These are phyloP conservation scores for Megalops atlanticus DNA, from an alignment of 2,113 vertebrate genomes.

Conservation along the genomic window DNA sequence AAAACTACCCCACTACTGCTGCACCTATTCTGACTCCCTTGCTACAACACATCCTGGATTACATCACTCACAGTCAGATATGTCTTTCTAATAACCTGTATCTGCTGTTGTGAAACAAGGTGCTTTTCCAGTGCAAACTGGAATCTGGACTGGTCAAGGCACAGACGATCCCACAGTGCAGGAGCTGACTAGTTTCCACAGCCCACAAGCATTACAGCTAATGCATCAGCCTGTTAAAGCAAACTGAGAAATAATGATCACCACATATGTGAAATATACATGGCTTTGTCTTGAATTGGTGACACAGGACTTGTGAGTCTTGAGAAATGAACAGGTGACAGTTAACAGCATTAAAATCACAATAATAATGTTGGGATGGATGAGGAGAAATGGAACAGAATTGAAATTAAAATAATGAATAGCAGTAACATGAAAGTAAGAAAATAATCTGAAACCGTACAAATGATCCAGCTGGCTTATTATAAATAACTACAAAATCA, in stretches of 20 bases:
- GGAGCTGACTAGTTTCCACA: not conserved
- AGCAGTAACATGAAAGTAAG: not conserved
- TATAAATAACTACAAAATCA: too few species aligned
- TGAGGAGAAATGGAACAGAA: not conserved
- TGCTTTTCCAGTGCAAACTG: not conserved
- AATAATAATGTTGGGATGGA: not conserved
- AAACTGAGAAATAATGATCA: too few species aligned
- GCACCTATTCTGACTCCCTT: not conserved
- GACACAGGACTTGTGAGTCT: not conserved
- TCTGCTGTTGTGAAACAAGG: not conserved
- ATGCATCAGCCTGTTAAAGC: not conserved
- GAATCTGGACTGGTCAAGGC: not conserved
- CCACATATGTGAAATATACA: too few species aligned
- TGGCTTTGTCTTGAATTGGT: not conserved
- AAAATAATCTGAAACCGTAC: not conserved
- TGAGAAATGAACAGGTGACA: not conserved
- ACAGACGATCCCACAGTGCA: not conserved
- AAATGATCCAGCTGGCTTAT: too few species aligned
- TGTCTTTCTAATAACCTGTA: not conserved
- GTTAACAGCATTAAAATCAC: not conserved
- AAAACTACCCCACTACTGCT: not conserved
- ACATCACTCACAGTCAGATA: constrained; percentile 9
- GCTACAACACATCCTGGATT: not conserved
- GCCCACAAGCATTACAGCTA: too few species aligned
- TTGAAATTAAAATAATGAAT: not conserved